Base-by-base conservation (phyloP, 2,888 invertebrate species). In the Acanthacorydalis orientalis region DNA sequence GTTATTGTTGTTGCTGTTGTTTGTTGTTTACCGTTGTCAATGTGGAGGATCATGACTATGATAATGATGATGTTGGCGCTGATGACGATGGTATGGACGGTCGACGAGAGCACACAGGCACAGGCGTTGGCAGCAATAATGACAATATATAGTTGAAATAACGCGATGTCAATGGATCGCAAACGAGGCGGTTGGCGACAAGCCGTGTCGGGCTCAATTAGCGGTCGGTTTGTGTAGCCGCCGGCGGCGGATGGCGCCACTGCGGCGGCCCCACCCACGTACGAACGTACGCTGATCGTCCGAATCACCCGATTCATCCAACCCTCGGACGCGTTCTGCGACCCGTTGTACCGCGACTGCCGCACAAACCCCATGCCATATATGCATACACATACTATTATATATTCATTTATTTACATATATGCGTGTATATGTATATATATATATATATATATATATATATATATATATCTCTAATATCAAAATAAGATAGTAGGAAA, bases 61-160 rank as follows among this genome's bases (percentile, higher is more conserved):
- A 16, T 39, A 4, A 39, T 14, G 39, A 39, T 39, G 39, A 12
- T 9, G 39, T 39, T n/a, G 39, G 14, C 16, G 39, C 9, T 14
- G 16, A 16, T 15, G 39, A 16, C 8, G 14, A 15, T 39, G 8
- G 39, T 15, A 39, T 15, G 16, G 9, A 39, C 16, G 14, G 39
- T 15, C 39, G 39, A 39, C 12, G 39, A 39, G 14, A 8, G 39
- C 39, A 39, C 23, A 23, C 23, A 6, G 23, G 23, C 23, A 23
- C 23, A 23, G 16, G 39, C 39, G 15, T 14, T 39, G 39, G 16
- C 16, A 16, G 16, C 12, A 15, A 39, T 39, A 16, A 12, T 43
- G 43, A 43, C 31, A 31, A 43, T 43, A 32, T 31, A 45, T 45
- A 37, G n/a, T 14, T 45, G 45, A 45, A 45, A 45, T 37, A 45